A percentile compares a stretch with the other conserved stretches of the same genome.
These are phyloP conservation scores for Xenus cinereus DNA, from an alignment of 2,113 vertebrate genomes.

Conservation along the genomic window DNA sequence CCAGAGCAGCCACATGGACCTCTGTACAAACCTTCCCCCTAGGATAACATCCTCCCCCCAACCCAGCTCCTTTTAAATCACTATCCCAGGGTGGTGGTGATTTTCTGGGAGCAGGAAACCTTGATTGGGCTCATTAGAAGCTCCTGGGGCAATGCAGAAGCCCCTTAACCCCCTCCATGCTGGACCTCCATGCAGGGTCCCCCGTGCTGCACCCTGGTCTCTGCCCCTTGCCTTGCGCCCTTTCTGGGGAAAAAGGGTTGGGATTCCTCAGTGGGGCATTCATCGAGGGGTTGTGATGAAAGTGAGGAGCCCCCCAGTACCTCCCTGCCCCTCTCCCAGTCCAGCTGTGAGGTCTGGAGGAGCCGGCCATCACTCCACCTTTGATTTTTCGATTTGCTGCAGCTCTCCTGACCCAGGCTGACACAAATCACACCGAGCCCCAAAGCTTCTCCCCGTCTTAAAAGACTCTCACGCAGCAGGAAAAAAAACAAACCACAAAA, in stretches of 20 bases:
- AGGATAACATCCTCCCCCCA: neutral
- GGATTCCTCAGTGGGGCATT: neutral
- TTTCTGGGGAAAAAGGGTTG: rapidly evolving
- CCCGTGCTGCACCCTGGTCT: too few relatives aligned
- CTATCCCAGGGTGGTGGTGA: neutral
- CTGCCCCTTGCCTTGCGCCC: neutral
- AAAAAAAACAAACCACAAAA: neutral
- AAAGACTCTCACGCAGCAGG: neutral
- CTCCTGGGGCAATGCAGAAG: neutral
- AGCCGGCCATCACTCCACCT: neutral
- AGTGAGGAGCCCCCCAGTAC: rapidly evolving
- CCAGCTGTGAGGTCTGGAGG: rapidly evolving
- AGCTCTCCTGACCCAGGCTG: neutral
- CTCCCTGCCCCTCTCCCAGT: neutral
- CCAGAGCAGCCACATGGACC: rapidly evolving
- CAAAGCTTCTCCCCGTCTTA: neutral
- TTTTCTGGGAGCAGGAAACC: neutral
- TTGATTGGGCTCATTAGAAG: neutral
- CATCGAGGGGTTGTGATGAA: rapidly evolving
- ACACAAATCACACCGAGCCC: neutral
- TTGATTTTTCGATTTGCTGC: neutral
- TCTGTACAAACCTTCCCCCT: too few relatives aligned
- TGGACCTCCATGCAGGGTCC: neutral
- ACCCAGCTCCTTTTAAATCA: neutral
- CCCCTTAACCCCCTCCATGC: neutral